Evolutionary conservation across 2,888 invertebrate genomes (phyloP).

Genomic region (Sphaeridia pumilis): DNA sequence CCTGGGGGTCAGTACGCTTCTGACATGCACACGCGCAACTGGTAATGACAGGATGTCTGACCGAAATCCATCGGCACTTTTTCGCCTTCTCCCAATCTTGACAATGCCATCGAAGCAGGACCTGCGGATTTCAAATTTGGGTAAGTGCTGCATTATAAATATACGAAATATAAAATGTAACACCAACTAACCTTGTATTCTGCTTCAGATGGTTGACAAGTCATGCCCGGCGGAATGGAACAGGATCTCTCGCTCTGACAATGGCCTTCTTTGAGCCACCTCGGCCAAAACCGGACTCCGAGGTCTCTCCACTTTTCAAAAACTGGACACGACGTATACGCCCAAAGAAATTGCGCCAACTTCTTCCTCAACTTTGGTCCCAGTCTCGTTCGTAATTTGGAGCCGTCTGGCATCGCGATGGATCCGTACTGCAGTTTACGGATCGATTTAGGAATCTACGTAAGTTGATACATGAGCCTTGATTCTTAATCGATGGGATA

Average conservation of each 20-base stretch:
- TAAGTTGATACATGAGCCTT: neutral
- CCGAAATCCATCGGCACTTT: constrained; percentile 45
- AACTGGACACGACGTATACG: constrained; percentile 46
- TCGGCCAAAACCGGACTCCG: constrained; percentile 47
- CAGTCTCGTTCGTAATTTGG: constrained; percentile 39
- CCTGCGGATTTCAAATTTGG: constrained; percentile 37
- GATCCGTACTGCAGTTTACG: constrained; percentile 38
- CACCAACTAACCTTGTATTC: constrained; percentile 35
- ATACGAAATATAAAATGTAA: too few species aligned
- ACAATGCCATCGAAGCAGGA: constrained; percentile 47
- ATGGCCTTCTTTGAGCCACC: constrained; percentile 46
- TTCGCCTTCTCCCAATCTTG: constrained; percentile 36
- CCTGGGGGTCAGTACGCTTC: constrained; percentile 8
- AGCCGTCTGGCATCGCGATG: constrained; percentile 37
- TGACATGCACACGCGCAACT: constrained; percentile 45
- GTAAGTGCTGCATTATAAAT: neutral
- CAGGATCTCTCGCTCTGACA: constrained; percentile 45
- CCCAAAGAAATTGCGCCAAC: constrained; percentile 45
- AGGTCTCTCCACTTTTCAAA: constrained; percentile 46
- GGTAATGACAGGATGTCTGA: constrained; percentile 46
- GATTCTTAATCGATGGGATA: too few species aligned
- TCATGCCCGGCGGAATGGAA: constrained; percentile 48
- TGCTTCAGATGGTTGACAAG: constrained; percentile 42
- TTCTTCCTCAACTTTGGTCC: constrained; percentile 41
- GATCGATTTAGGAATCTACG: constrained; percentile 39